Evolutionary conservation across 2,888 invertebrate genomes (phyloP).

Genomic region (Barypeithes pellucidus): DNA sequence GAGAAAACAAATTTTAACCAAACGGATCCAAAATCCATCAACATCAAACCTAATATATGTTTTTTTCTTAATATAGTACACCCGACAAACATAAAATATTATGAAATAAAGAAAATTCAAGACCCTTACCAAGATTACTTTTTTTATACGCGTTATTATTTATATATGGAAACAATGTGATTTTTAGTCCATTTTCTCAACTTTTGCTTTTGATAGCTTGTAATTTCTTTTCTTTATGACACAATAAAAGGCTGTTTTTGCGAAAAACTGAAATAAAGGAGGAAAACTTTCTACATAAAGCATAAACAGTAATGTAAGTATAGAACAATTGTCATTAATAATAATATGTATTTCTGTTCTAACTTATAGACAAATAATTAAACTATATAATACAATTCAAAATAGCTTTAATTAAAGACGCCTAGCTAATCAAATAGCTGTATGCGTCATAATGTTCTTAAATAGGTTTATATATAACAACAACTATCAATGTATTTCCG

Average conservation of each 20-base stretch:
- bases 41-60: slow-evolving; percentile 9
- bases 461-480: too few relatives aligned
- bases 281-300: slow-evolving; percentile 5
- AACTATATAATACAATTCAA: too few relatives aligned
- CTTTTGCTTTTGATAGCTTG: slow-evolving; percentile 19
- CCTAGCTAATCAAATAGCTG: too few relatives aligned
- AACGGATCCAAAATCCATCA: not conserved
- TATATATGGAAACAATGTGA: slow-evolving; percentile 22
- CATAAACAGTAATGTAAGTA: slow-evolving; percentile 5
- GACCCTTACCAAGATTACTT: slow-evolving; percentile 16
- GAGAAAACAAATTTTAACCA: not conserved
- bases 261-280: slow-evolving; percentile 7
- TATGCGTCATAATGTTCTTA: too few relatives aligned
- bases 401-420: too few relatives aligned
- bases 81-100: slow-evolving; percentile 3
- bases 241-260: slow-evolving; percentile 6
- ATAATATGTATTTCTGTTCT: too few relatives aligned
- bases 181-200: slow-evolving; percentile 16
- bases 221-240: slow-evolving; percentile 19
- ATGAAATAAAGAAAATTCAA: slow-evolving; percentile 20
- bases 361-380: too few relatives aligned
- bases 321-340: not conserved
- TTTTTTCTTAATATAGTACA: not conserved
- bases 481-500: too few relatives aligned
- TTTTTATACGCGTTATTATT: slow-evolving; percentile 14